Evolutionary conservation across 2,797 vertebrate species (phyloP), one percentile per base, ranked within the genome.

Genomic region (Sebastes elongatus): DNA sequence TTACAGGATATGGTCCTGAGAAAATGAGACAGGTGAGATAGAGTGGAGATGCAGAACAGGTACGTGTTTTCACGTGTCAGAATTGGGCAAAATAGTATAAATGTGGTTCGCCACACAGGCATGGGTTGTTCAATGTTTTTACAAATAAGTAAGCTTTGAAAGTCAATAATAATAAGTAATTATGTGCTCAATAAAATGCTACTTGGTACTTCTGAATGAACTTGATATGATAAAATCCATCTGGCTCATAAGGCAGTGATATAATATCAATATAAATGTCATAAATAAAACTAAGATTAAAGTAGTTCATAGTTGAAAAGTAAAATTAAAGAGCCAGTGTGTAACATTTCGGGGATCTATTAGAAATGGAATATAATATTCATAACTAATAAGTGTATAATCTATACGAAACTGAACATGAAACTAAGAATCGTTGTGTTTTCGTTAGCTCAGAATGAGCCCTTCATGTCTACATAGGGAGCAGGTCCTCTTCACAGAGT

Each of bases 1-100:
- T 91, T 23, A 94, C 93, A 23, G 80, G 0, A 80, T 78, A 35
- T 0, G 95, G 95, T 78, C 71, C 95, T 96, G 88, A 66, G 28
- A 55, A 78, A 81, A 77, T 1, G n/a, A 81, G 14, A 77, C 16
- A 68, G n/a, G 67, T 1, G 13, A 68, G 23, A 76, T 23, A 59
- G 10, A 59, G 20, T n/a, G 16, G 4, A 42, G 22, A 62, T n/a
- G 33, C 13, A 60, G 13, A 32, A 23, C 10, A 60, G 14, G 20
- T 18, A 7, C 4, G 1, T 63, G 16, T 62, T 70, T 53, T 71
- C 1, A 22, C 1, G 0, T 22, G 9, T 66, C 20, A 67, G 0
- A 77, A 42, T 18, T 67, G 13, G 8, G n/a, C 1, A 67, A 71
- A 35, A 33, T 7, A 28, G 9, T 16, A 25, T 7, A 59, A 75